phyloP scores from a whole-genome alignment of 2,888 invertebrate genomes.

The Punctoribates punctum region DNA sequence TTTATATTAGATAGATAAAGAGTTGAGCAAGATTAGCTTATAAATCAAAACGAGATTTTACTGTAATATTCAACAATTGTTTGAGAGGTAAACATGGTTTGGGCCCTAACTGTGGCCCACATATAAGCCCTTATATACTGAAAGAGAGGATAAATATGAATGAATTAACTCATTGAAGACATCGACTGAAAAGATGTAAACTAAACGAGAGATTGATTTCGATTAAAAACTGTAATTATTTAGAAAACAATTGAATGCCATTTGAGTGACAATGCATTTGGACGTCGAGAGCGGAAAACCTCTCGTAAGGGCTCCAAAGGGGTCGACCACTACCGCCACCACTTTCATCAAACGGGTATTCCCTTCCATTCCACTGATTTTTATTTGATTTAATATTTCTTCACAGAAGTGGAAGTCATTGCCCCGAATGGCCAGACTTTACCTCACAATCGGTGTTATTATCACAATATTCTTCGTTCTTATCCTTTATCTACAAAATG shows the following conservation, averaged over 20 bases:
- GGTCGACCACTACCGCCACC: neutral
- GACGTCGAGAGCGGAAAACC: constrained; percentile 1
- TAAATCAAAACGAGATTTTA: too few relatives aligned
- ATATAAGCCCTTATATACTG: neutral
- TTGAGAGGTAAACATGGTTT: neutral
- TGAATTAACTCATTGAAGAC: too few relatives aligned
- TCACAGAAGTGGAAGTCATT: constrained; percentile 30
- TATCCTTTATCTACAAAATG: neutral
- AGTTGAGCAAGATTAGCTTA: too few relatives aligned
- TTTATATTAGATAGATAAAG: too few relatives aligned
- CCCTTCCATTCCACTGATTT: neutral
- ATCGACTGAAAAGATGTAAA: neutral
- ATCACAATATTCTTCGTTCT: neutral
- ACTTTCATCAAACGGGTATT: neutral
- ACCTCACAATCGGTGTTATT: neutral
- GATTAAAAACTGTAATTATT: too few relatives aligned
- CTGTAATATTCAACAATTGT: neutral
- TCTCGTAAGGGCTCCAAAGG: too few relatives aligned
- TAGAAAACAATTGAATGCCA: too few relatives aligned
- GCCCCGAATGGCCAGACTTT: constrained; percentile 25
- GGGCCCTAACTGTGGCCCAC: neutral
- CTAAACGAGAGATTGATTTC: neutral
- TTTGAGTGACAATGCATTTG: neutral
- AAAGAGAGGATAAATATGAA: neutral
- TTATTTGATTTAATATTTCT: neutral